A percentile compares a stretch with the other conserved stretches of the same genome.
These are phyloP conservation scores for Tipula helvola DNA, from an alignment of 2,888 invertebrate genomes.

Conservation along the genomic window DNA sequence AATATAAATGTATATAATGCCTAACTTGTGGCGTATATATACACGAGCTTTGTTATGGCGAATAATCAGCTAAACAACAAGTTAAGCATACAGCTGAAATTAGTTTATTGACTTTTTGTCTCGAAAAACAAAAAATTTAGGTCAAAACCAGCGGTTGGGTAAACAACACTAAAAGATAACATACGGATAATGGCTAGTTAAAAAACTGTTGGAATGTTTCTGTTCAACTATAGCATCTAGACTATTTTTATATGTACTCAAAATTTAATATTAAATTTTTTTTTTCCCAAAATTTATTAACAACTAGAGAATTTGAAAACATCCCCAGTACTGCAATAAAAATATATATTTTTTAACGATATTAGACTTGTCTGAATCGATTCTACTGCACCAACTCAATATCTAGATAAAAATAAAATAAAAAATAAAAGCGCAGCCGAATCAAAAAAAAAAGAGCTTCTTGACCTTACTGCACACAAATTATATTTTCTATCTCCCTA, in stretches of 20 bases:
- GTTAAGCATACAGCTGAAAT: no score
- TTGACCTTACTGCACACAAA: neutral
- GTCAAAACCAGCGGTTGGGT: no score
- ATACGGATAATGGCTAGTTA: no score
- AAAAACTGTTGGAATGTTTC: no score
- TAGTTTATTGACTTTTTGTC: no score
- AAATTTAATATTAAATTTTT: neutral
- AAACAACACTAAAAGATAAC: no score
- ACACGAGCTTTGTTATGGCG: no score
- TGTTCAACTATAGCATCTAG: neutral
- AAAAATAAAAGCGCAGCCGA: neutral
- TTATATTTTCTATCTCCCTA: neutral
- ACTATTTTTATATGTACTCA: neutral
- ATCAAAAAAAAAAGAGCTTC: neutral
- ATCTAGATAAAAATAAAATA: neutral
- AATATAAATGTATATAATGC: no score
- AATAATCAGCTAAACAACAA: no score
- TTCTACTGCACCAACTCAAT: neutral
- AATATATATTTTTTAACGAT: neutral
- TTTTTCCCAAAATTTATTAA: neutral
- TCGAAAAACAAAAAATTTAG: no score
- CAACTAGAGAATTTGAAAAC: neutral
- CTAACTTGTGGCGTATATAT: no score
- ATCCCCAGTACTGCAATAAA: neutral
- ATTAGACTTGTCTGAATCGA: neutral